Conservation (phyloP, 2,797 vertebrate species). For the Intellagama lesueurii region DNA sequence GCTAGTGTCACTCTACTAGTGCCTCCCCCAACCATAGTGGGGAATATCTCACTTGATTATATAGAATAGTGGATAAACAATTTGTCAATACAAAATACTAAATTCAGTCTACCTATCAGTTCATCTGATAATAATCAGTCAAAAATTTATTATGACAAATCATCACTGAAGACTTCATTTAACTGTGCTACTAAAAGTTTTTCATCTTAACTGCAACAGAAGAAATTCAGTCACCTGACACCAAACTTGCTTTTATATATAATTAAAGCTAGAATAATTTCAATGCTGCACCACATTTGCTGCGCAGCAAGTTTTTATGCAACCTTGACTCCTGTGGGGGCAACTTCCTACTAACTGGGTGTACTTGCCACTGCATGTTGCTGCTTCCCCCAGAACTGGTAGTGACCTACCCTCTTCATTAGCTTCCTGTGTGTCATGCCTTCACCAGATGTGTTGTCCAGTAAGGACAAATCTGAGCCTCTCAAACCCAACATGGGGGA, state of each 20-base stretch:
- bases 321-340: neutral
- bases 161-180: neutral
- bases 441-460: too few species aligned
- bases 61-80: constrained; percentile 37
- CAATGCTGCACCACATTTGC: neutral
- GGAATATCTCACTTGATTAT: constrained; percentile 56
- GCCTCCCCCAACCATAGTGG: constrained; percentile 38
- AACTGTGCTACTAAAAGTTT: neutral
- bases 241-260: neutral
- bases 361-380: too few species aligned
- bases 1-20: constrained; percentile 60
- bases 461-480: too few species aligned
- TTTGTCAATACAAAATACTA: constrained; percentile 51
- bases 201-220: neutral
- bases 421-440: too few species aligned
- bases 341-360: neutral
- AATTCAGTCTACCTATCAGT: constrained; percentile 31
- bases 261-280: neutral
- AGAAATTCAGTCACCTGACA: neutral
- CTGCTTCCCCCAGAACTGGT: too few species aligned
- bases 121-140: neutral
- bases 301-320: neutral
- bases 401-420: too few species aligned
- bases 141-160: neutral
- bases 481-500: too few species aligned